Evolutionary conservation across 2,797 vertebrate species (phyloP).

Genomic region (Tenualosa ilisha): DNA sequence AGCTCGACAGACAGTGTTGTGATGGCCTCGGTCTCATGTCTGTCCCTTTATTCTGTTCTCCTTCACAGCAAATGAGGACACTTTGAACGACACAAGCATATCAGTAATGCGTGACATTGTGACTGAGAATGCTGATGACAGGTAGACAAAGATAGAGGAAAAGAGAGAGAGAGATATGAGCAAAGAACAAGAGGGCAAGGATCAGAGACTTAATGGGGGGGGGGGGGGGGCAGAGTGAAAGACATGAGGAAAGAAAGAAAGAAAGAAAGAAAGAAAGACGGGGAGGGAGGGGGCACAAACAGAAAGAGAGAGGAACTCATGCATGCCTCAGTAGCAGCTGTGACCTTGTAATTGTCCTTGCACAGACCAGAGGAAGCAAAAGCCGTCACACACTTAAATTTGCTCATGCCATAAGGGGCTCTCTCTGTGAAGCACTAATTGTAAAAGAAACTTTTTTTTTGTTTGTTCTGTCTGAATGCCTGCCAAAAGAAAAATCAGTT

Average conservation of each 20-base stretch:
- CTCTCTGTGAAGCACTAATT: constrained; percentile 32
- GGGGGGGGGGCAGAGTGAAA: background rate
- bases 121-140: background rate
- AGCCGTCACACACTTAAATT: constrained; percentile 41
- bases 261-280: background rate
- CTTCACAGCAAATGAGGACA: background rate
- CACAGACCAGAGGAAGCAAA: constrained; percentile 17
- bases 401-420: constrained; percentile 39
- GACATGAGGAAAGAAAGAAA: constrained; percentile 32
- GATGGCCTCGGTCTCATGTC: background rate
- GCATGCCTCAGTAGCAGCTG: constrained; percentile 17
- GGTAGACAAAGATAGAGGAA: background rate
- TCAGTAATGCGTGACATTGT: background rate
- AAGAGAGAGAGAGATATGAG: background rate
- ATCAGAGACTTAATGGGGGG: background rate
- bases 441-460: background rate
- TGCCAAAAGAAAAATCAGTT: background rate
- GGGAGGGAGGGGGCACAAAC: background rate
- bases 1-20: background rate
- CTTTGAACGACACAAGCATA: background rate
- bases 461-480: background rate
- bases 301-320: constrained; percentile 21
- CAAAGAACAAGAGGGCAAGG: background rate
- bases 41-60: background rate
- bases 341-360: constrained; percentile 52